Conservation (phyloP, 2,797 vertebrate genomes). For the Thalassophryne amazonica region DNA sequence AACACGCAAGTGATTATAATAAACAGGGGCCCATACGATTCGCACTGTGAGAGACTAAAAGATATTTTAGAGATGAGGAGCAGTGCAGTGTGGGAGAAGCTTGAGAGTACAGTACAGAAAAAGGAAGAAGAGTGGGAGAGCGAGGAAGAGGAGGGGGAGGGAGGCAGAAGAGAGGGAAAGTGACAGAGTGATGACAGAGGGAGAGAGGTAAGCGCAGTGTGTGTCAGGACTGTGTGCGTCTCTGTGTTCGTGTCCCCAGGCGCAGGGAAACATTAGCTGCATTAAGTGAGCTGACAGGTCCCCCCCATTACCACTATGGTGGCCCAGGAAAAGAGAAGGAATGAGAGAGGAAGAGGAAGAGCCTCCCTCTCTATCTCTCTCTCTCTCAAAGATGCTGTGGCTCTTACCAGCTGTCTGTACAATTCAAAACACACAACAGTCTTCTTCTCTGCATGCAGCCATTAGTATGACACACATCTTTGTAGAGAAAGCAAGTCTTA, state of each 20-base stretch:
- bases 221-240: constrained; percentile 71
- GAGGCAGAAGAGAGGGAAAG: constrained; percentile 65
- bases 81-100: constrained; percentile 35
- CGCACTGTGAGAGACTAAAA: constrained; percentile 9
- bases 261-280: constrained; percentile 80
- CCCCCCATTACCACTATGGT: constrained; percentile 82
- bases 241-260: constrained; percentile 72
- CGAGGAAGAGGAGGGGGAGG: constrained; percentile 9
- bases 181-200: constrained; percentile 80
- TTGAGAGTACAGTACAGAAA: constrained; percentile 13
- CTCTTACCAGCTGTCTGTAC: constrained; percentile 45
- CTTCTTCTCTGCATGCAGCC: constrained; percentile 6
- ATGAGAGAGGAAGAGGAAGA: background rate
- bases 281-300: constrained; percentile 79
- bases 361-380: too few species aligned
- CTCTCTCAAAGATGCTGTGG: constrained; percentile 32
- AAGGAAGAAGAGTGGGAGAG: constrained; percentile 8
- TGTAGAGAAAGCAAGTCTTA: constrained; percentile 29
- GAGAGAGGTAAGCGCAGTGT: constrained; percentile 67
- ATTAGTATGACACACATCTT: background rate
- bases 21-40: constrained; percentile 21
- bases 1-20: constrained; percentile 13
- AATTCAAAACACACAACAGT: constrained; percentile 42
- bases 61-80: constrained; percentile 34
- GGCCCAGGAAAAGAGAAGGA: constrained; percentile 54